These are phyloP conservation scores for Drosophila micromelanica DNA, from an alignment of 1,140 invertebrate genomes.

Conservation along the genomic window DNA sequence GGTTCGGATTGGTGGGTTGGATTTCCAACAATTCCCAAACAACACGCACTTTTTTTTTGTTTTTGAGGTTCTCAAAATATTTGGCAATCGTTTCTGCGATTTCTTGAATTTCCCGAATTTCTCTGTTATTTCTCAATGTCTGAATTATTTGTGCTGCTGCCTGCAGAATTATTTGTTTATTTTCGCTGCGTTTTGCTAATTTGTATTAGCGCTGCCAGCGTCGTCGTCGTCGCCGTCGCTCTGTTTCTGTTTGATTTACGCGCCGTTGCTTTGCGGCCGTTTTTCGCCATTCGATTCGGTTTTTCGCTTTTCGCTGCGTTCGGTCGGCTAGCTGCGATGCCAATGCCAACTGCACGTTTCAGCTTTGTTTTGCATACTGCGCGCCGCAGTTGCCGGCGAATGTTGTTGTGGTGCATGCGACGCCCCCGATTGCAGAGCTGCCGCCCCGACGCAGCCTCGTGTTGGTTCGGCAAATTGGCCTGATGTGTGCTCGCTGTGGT, in stretches of 20 bases:
- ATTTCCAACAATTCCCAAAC: slow-evolving; percentile 36
- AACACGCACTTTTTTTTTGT: slow-evolving; percentile 56
- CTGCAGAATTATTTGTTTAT: slow-evolving; percentile 69
- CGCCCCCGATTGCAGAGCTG: slow-evolving; percentile 59
- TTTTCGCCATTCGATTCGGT: background rate
- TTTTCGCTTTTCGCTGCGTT: slow-evolving; percentile 21
- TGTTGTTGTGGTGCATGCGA: slow-evolving; percentile 77
- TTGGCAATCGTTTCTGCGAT: slow-evolving; percentile 60
- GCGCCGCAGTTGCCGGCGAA: slow-evolving; percentile 72
- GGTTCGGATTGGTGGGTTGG: background rate
- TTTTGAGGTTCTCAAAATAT: slow-evolving; percentile 76
- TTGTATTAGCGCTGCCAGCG: slow-evolving; percentile 51
- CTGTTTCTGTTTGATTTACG: slow-evolving; percentile 28
- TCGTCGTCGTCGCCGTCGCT: slow-evolving; percentile 11
- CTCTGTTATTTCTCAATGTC: slow-evolving; percentile 69
- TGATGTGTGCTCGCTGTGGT: slow-evolving; percentile 29
- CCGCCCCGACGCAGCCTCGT: slow-evolving; percentile 49
- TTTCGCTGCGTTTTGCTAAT: slow-evolving; percentile 67
- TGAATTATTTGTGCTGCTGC: slow-evolving; percentile 62
- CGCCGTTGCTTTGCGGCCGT: slow-evolving; percentile 30
- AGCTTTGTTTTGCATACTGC: slow-evolving; percentile 80
- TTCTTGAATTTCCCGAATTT: slow-evolving; percentile 50
- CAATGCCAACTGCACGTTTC: slow-evolving; percentile 73
- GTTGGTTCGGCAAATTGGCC: slow-evolving; percentile 66
- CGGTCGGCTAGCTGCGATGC: slow-evolving; percentile 13